Percentiles rank a stretch among this genome's conserved stretches.
Conservation (phyloP, 2,797 vertebrate genomes). For the Austrolebias charrua region DNA sequence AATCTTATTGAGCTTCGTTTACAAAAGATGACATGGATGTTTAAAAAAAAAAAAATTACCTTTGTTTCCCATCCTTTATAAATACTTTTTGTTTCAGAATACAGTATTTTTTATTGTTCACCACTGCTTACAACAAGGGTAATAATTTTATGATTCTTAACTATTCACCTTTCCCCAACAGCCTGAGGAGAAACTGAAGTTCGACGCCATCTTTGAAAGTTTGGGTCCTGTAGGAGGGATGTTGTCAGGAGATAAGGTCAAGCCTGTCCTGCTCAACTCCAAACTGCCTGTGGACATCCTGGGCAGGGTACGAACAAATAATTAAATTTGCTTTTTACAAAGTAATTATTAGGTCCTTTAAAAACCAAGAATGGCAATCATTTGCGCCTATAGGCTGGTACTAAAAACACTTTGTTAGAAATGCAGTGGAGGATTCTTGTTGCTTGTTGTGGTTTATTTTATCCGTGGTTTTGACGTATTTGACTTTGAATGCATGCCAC, state of each 20-base stretch:
- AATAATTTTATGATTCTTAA: too few species aligned
- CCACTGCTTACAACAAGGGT: background rate
- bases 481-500: too few species aligned
- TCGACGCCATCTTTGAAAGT: slow-evolving; percentile 96
- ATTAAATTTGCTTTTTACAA: background rate
- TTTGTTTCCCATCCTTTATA: background rate
- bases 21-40: too few species aligned
- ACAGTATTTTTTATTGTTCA: background rate
- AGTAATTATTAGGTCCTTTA: background rate
- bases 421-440: background rate
- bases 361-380: background rate
- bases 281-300: slow-evolving; percentile 97
- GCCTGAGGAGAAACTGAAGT: slow-evolving; percentile 96
- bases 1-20: too few species aligned
- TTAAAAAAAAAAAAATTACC: too few species aligned
- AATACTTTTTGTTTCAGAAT: background rate
- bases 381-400: too few species aligned
- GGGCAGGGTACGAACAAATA: slow-evolving; percentile 85
- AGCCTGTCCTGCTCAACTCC: slow-evolving; percentile 97
- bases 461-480: too few species aligned
- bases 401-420: background rate
- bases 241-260: slow-evolving; percentile 95
- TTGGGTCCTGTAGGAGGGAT: slow-evolving; percentile 89
- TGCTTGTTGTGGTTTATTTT: too few species aligned
- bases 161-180: slow-evolving; percentile 52